phyloP scores from a whole-genome alignment of 2,113 vertebrate genomes.

The Clinocottus analis region DNA sequence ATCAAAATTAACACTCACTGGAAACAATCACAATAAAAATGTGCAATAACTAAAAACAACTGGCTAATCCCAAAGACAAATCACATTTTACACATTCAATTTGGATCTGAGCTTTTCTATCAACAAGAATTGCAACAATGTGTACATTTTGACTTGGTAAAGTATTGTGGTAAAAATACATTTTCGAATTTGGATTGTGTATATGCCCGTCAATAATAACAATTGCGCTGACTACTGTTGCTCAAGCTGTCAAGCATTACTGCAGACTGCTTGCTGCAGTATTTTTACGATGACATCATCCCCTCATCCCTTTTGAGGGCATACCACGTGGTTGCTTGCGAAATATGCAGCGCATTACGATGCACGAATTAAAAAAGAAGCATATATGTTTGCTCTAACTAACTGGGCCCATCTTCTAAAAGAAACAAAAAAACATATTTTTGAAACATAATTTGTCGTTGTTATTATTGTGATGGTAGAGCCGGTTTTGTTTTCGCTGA shows the following conservation, averaged over 20 bases:
- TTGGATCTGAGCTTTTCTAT: slow-evolving; percentile 10
- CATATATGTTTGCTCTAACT: not conserved
- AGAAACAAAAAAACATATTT: not conserved
- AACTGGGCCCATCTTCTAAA: not conserved
- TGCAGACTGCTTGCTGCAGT: slow-evolving; percentile 79
- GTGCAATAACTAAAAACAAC: not conserved
- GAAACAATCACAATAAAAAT: not conserved
- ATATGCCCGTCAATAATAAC: not conserved
- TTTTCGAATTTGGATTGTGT: not conserved
- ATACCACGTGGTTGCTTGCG: slow-evolving; percentile 67
- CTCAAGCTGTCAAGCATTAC: slow-evolving; percentile 70
- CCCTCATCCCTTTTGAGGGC: slow-evolving; percentile 53
- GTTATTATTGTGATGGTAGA: slow-evolving; percentile 46
- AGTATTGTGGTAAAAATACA: not conserved
- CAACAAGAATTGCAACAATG: slow-evolving; percentile 28
- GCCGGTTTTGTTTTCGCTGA: slow-evolving; percentile 56
- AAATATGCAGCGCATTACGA: slow-evolving; percentile 46
- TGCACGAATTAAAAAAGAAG: not conserved
- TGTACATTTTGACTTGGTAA: not conserved
- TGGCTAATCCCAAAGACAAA: not conserved
- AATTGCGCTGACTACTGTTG: slow-evolving; percentile 34
- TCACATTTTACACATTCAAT: not conserved
- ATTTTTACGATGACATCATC: slow-evolving; percentile 85
- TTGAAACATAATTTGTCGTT: not conserved
- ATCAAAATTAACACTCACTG: not conserved